Evolutionary conservation across 2,797 vertebrate species (phyloP), one percentile per base, ranked within the genome.

Genomic region (Enteromius unitaeniatus): DNA sequence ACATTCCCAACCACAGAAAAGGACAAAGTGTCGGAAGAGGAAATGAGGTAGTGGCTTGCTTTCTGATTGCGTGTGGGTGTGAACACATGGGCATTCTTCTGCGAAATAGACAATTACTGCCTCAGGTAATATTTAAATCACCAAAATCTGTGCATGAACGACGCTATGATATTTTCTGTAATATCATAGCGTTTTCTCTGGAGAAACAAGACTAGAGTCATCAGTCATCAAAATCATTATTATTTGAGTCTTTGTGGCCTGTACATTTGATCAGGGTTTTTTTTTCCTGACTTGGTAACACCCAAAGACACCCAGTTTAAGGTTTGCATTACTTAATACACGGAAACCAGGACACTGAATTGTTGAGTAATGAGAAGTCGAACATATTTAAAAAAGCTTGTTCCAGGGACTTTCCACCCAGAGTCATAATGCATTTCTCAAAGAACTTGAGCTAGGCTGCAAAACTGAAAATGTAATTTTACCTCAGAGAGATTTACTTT

Each of bases 321-420:
- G 75, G 58, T 83, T 78, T 85, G n/a, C 37, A 49, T 62, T 78
- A 53, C 40, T 84, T 78, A 21, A 6, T 70, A 83, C 7, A 51
- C 10, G 45, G 37, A 73, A 37, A 78, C n/a, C 19, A 40, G 68
- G 58, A 14, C 31, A 67, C 51, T 13, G 5, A 55, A 31, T n/a
- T 11, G n/a, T 65, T 82, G 62, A 83, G 62, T 42, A 60, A 78
- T 79, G 13, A 49, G 42, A 81, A 70, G 82, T 83, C 64, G 55
- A 60, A 67, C 62, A 73, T 79, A 80, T 73, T 65, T 19, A 65
- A 73, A 72, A 55, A 84, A 70, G 34, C 67, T 74, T 78, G 37
- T 78, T 78, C 60, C 81, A 67, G 82, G 84, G 88, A 86, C 65
- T 87, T 89, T 88, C 88, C 86, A 86, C 77, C 58, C 26, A 31